A percentile compares a stretch with the other conserved stretches of the same genome.
Conservation (phyloP, 2,888 invertebrate species). For the Neoitamus cyanurus region DNA sequence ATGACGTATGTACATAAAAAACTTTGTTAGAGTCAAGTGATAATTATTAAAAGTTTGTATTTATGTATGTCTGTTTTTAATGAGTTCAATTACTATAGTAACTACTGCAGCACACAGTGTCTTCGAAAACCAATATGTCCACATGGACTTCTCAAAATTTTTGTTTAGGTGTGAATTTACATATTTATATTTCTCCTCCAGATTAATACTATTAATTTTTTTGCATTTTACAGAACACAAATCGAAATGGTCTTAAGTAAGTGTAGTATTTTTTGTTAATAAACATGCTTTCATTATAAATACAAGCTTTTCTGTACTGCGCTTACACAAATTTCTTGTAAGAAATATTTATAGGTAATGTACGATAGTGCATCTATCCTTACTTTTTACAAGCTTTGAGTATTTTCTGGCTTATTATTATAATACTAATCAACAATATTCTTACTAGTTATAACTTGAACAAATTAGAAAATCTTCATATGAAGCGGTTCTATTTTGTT, state of each 20-base stretch:
- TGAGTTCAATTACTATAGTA: background rate
- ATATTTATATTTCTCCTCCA: background rate
- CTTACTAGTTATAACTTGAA: background rate
- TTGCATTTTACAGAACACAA: background rate
- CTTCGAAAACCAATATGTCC: background rate
- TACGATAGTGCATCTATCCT: background rate
- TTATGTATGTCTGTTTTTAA: background rate
- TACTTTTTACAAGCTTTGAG: conserved; percentile 26
- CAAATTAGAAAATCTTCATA: background rate
- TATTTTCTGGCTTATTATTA: conserved; percentile 34
- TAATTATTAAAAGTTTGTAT: background rate
- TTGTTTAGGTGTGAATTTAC: background rate
- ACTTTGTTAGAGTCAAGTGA: background rate
- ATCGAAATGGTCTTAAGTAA: background rate
- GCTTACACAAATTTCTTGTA: background rate
- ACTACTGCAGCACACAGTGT: background rate
- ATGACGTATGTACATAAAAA: background rate
- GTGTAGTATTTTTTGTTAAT: background rate
- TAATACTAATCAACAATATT: conserved; percentile 42
- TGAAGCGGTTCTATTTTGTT: conserved; percentile 8
- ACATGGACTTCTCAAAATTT: background rate
- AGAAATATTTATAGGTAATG: background rate
- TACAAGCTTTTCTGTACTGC: background rate
- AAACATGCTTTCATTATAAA: background rate
- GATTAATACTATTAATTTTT: background rate